Conservation (phyloP, 2,797 vertebrate genomes). For the Triplophysa yarkandensis region DNA sequence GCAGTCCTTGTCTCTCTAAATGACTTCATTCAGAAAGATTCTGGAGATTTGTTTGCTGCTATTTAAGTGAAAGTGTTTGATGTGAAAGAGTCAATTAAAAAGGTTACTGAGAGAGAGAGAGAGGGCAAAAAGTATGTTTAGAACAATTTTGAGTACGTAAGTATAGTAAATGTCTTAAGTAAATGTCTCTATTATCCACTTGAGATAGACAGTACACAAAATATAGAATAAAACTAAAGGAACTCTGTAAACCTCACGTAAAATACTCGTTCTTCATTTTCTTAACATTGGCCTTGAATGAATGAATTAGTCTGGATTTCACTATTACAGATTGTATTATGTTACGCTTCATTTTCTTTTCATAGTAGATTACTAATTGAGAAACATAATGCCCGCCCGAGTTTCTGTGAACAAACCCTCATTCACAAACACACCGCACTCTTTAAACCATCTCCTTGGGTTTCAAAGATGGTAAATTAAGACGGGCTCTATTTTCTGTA, state of each 20-base stretch:
- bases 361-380: neutral
- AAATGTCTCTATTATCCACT: no score
- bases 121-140: no score
- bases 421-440: constrained; percentile 22
- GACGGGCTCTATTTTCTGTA: constrained; percentile 42
- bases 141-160: no score
- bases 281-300: no score
- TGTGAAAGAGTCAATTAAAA: neutral
- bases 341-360: constrained; percentile 13
- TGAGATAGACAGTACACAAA: no score
- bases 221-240: no score
- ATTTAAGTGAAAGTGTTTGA: neutral
- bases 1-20: constrained; percentile 32
- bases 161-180: no score
- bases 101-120: neutral
- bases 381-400: constrained; percentile 1
- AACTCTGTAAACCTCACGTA: no score
- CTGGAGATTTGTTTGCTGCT: neutral
- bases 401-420: constrained; percentile 35
- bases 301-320: no score
- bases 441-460: constrained; percentile 7
- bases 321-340: neutral
- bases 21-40: constrained; percentile 24
- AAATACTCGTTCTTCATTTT: no score
- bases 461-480: constrained; percentile 48